phyloP scores from a whole-genome alignment of 2,797 vertebrate genomes.

The Paramormyrops hopkinsi region DNA sequence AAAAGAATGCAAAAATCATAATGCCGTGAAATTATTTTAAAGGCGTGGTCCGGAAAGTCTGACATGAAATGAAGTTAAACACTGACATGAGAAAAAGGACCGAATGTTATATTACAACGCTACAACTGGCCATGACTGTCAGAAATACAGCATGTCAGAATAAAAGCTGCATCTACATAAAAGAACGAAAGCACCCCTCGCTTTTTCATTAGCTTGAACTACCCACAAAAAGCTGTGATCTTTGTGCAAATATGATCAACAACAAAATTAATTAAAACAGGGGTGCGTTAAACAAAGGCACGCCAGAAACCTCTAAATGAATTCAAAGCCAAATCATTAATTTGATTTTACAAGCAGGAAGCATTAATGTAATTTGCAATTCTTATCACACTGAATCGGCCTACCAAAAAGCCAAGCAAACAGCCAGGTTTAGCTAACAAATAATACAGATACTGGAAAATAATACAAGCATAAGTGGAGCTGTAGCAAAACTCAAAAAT shows the following conservation, averaged over 20 bases:
- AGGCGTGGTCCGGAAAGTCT: not conserved
- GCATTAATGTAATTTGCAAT: not conserved
- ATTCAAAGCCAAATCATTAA: conserved; percentile 7
- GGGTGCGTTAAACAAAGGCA: not conserved
- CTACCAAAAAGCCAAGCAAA: not conserved
- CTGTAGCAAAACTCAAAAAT: not conserved
- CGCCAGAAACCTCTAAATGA: not conserved
- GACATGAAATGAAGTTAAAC: not conserved
- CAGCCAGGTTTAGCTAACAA: not conserved
- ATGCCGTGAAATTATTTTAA: not conserved
- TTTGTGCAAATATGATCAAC: not conserved
- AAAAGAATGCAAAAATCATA: not conserved
- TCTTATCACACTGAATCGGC: not conserved
- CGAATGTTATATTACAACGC: not conserved
- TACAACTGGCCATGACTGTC: not conserved
- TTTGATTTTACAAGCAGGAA: not conserved
- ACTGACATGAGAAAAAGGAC: not conserved
- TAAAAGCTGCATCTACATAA: not conserved
- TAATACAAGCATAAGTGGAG: not conserved
- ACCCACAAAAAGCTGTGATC: not conserved
- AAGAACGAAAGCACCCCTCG: not conserved
- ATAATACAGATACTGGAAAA: not conserved
- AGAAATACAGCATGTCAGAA: not conserved
- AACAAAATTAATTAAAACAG: not conserved
- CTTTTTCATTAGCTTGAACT: not conserved